Evolutionary conservation across 2,797 vertebrate genomes (phyloP).

Genomic region (Schizopygopsis pylzovi): DNA sequence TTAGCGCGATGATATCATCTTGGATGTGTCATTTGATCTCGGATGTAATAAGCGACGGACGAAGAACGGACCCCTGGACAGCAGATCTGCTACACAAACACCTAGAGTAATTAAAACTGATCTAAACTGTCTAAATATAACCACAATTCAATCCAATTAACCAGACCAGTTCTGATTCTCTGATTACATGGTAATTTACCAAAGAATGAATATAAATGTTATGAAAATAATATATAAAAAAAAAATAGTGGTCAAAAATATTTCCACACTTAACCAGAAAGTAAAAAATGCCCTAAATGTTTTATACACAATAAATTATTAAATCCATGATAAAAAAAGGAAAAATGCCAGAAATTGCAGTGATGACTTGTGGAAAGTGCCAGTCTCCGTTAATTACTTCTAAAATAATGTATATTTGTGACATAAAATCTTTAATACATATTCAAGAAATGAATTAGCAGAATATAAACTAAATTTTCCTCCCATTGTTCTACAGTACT

Average conservation of each 20-base stretch:
- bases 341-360: background rate
- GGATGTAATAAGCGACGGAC: too few relatives aligned
- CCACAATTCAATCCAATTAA: background rate
- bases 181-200: background rate
- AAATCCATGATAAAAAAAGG: background rate
- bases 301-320: too few relatives aligned
- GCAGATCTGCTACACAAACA: constrained; percentile 42
- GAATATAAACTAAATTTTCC: too few relatives aligned
- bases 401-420: background rate
- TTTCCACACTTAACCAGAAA: background rate
- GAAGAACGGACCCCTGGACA: background rate
- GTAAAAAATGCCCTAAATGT: background rate
- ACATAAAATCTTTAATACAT: background rate
- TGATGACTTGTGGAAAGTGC: background rate
- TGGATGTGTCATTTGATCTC: too few relatives aligned
- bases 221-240: background rate
- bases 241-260: background rate
- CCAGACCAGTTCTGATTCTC: background rate
- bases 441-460: background rate
- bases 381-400: background rate
- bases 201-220: background rate
- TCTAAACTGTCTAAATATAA: background rate
- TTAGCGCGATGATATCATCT: too few relatives aligned
- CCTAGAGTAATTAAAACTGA: background rate
- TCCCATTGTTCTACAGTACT: too few relatives aligned